phyloP scores from a whole-genome alignment of 1,140 invertebrate genomes.

The Micrasema longulum region DNA sequence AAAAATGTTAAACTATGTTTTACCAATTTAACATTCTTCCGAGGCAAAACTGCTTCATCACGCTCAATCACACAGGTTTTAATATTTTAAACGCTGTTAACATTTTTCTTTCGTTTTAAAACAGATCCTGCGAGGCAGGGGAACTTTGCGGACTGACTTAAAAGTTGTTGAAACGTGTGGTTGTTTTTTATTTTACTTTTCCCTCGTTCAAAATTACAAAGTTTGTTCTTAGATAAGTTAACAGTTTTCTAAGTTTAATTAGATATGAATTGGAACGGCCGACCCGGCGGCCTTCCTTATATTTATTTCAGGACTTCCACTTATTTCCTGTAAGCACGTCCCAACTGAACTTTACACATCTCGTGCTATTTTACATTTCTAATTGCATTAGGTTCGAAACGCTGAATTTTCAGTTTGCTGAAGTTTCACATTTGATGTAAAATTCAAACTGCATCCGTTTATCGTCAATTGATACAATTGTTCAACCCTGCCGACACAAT shows the following conservation, averaged over 20 bases:
- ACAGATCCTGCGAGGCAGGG: constrained; percentile 11
- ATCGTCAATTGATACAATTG: neutral
- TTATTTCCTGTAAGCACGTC: constrained; percentile 27
- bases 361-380: constrained; percentile 23
- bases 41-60: constrained; percentile 1
- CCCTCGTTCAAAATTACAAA: constrained; percentile 39
- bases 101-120: constrained; percentile 6
- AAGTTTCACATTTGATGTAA: neutral
- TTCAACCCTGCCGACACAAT: neutral
- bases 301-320: constrained; percentile 45
- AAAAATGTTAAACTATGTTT: too few relatives aligned
- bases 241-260: constrained; percentile 50
- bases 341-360: constrained; percentile 38
- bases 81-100: constrained; percentile 5
- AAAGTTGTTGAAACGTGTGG: constrained; percentile 27
- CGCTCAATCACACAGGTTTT: neutral
- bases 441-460: constrained; percentile 12
- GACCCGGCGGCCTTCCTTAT: constrained; percentile 37
- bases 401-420: too few relatives aligned
- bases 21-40: too few relatives aligned
- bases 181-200: constrained; percentile 11
- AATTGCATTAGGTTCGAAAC: constrained; percentile 12
- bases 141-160: constrained; percentile 13
- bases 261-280: constrained; percentile 51
- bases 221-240: constrained; percentile 44